Conservation (phyloP, 2,113 vertebrate species). For the Plestiodon gilberti region DNA sequence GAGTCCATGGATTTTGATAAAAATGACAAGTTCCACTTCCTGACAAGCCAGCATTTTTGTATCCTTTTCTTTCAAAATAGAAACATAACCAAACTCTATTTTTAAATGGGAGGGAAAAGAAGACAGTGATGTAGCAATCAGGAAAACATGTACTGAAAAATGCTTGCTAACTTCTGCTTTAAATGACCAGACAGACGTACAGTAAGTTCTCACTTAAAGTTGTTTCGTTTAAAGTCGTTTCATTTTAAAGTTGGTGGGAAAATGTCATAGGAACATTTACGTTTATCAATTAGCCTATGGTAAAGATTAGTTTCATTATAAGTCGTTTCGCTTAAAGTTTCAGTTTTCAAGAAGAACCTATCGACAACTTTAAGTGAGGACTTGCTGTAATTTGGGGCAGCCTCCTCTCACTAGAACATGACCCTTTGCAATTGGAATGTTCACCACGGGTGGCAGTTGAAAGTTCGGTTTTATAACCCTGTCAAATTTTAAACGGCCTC, state of each 20-base stretch:
- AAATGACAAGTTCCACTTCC: not conserved
- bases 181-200: conserved; percentile 51
- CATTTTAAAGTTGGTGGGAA: too few relatives aligned
- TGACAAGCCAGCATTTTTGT: not conserved
- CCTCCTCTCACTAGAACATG: conserved; percentile 61
- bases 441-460: conserved; percentile 66
- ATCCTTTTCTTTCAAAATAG: not conserved
- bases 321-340: too few relatives aligned
- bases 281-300: too few relatives aligned
- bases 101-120: not conserved
- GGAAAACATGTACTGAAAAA: conserved; percentile 34
- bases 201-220: too few relatives aligned
- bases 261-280: too few relatives aligned
- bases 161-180: not conserved
- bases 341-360: too few relatives aligned
- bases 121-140: not conserved
- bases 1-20: too few relatives aligned
- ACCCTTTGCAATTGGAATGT: conserved; percentile 59
- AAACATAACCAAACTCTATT: not conserved
- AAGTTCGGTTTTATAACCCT: conserved; percentile 73
- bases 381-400: conserved; percentile 60
- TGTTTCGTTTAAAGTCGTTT: too few relatives aligned
- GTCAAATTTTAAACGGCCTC: conserved; percentile 68
- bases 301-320: too few relatives aligned
- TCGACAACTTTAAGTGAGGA: too few relatives aligned